These are phyloP conservation scores for Drymonia ruficornis DNA, from an alignment of 2,888 invertebrate genomes.

Conservation along the genomic window DNA sequence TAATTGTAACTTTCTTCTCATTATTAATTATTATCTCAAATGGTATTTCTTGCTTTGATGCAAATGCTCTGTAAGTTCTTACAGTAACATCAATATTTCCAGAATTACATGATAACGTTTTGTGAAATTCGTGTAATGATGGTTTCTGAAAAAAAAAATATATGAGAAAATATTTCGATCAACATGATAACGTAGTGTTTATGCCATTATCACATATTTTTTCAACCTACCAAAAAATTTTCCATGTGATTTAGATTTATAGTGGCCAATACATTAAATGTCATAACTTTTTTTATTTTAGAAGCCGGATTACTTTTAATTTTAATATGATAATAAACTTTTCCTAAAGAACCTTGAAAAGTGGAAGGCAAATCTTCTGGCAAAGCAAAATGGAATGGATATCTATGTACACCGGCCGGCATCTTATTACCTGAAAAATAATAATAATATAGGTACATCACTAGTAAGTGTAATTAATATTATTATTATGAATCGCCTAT, in stretches of 20 bases:
- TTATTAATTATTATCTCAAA: conserved; percentile 64
- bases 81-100: conserved; percentile 52
- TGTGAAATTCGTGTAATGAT: conserved; percentile 52
- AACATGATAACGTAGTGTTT: background rate
- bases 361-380: conserved; percentile 68
- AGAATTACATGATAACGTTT: conserved; percentile 49
- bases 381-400: conserved; percentile 68
- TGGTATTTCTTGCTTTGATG: conserved; percentile 61
- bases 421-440: conserved; percentile 53
- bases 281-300: conserved; percentile 48
- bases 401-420: conserved; percentile 56
- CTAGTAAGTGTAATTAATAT: too few relatives aligned
- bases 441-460: too few relatives aligned
- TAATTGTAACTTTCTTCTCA: conserved; percentile 57
- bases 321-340: conserved; percentile 62
- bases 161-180: conserved; percentile 1
- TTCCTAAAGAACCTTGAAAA: conserved; percentile 66
- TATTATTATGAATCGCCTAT: too few relatives aligned
- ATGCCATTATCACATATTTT: background rate
- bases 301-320: conserved; percentile 57
- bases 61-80: conserved; percentile 64
- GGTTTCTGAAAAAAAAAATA: conserved; percentile 53
- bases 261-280: conserved; percentile 58
- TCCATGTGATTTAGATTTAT: conserved; percentile 63
- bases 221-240: conserved; percentile 54